These are phyloP conservation scores for Neosilurus mollespiculum DNA, from an alignment of 2,797 vertebrate species.

Conservation along the genomic window DNA sequence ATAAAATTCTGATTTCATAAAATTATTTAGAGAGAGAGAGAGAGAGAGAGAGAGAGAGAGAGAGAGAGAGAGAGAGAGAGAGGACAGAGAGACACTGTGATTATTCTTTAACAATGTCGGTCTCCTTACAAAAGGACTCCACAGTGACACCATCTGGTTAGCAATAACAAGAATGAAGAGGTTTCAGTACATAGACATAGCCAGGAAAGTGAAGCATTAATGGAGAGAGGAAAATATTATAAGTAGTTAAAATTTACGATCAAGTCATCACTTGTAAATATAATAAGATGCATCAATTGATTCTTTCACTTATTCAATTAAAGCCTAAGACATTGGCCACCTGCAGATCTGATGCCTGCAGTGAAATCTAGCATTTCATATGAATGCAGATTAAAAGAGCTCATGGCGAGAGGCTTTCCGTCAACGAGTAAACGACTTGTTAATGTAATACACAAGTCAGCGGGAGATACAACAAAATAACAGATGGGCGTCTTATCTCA, in stretches of 20 bases:
- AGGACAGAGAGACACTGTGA: background rate
- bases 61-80: slow-evolving; percentile 10
- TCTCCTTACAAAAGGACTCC: slow-evolving; percentile 35
- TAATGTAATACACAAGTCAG: slow-evolving; percentile 69
- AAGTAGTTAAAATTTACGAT: slow-evolving; percentile 46
- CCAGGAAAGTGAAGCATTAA: slow-evolving; percentile 21
- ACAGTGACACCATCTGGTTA: slow-evolving; percentile 56
- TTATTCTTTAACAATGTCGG: background rate
- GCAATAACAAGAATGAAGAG: slow-evolving; percentile 12
- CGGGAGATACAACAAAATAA: slow-evolving; percentile 57
- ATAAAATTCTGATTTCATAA: background rate
- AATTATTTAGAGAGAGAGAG: background rate
- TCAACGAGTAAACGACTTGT: slow-evolving; percentile 67
- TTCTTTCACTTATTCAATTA: slow-evolving; percentile 61
- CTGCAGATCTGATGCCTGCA: slow-evolving; percentile 56
- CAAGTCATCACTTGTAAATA: slow-evolving; percentile 49
- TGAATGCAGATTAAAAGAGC: slow-evolving; percentile 75
- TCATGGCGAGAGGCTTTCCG: slow-evolving; percentile 71
- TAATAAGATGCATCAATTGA: slow-evolving; percentile 47
- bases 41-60: slow-evolving; percentile 13
- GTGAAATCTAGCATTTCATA: slow-evolving; percentile 67
- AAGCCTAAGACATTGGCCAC: slow-evolving; percentile 54
- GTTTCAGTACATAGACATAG: slow-evolving; percentile 11
- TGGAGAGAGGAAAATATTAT: slow-evolving; percentile 29
- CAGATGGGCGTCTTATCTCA: slow-evolving; percentile 52